phyloP scores from a whole-genome alignment of 2,888 invertebrate species.

The Lamproptera curius region DNA sequence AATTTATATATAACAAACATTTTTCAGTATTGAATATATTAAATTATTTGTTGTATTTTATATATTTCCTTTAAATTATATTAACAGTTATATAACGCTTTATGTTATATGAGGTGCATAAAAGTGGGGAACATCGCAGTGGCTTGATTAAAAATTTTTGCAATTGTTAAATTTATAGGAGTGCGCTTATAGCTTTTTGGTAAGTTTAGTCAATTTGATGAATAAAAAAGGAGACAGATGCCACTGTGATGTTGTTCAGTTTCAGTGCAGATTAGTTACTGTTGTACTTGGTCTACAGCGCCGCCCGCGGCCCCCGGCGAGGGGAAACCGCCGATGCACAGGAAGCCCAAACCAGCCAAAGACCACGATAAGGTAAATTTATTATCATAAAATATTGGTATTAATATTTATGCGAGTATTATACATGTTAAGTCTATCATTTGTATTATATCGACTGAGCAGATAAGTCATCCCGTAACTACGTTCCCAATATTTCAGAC shows the following conservation, averaged over 20 bases:
- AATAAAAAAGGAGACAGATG: slow-evolving; percentile 14
- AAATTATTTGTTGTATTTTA: no score
- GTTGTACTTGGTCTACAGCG: slow-evolving; percentile 34
- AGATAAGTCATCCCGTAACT: no score
- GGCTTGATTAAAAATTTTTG: background rate
- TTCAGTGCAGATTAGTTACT: slow-evolving; percentile 20
- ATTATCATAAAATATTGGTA: no score
- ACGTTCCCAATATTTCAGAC: no score
- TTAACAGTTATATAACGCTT: no score
- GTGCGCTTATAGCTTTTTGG: background rate
- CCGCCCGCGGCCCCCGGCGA: slow-evolving; percentile 70
- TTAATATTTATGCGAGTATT: no score
- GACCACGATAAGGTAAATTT: slow-evolving; percentile 59
- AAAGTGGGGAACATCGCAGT: slow-evolving; percentile 7
- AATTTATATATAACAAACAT: no score
- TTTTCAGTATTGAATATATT: no score
- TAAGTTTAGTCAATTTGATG: background rate
- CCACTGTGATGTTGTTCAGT: slow-evolving; percentile 13
- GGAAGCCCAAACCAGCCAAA: slow-evolving; percentile 74
- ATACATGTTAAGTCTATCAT: no score
- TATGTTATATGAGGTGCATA: no score
- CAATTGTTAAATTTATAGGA: background rate
- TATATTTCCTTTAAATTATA: no score
- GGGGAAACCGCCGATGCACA: slow-evolving; percentile 81
- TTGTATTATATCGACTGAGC: no score